Base-by-base conservation (phyloP, 1,140 invertebrate genomes). In the Bilobella aurantiaca region DNA sequence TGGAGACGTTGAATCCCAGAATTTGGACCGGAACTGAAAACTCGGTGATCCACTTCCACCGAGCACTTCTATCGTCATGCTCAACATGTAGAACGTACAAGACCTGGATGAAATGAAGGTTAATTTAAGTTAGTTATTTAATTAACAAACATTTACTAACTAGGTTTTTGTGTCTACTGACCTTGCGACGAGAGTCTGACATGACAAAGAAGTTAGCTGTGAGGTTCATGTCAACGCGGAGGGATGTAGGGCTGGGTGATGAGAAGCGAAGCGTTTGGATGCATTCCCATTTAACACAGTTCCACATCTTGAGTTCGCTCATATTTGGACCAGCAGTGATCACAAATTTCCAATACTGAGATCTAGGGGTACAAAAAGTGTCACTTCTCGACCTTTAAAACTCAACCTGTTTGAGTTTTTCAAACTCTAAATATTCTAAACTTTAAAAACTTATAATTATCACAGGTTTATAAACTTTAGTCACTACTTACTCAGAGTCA, bases 301-400 rank as follows among this genome's bases (percentile, higher is more conserved):
- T 91, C 92, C 93, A 96, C 27, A 97, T 79, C 78, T 95, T 96
- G 18, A 97, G 79, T 74, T 92, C 90, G 0, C 88, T 86, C 78
- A 96, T 96, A 74, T 92, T 85, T 67, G 91, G 85, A 12, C 89
- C 87, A 0, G 91, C 91, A 1, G 93, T 96, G 21, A 98, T 81
- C 2, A 89, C 90, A 80, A 88, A 95, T 75, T 93, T 93, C 94
- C 94, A 98, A 77, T 93, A 91, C 75, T 90, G 88, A 21, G 83
- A 84, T 73, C 87, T 90, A 5, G 8, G 28, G 57, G 18, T n/a
- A n/a, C n/a, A 42, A 56, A 64, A 59, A 57, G 47, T 42, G 18
- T 42, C 34, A 12, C 18, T 42, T 42, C n/a, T 49, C 30, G 12
- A 3, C 25, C 28, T 28, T 29, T 14, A n/a, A n/a, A n/a, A n/a